phyloP scores from a whole-genome alignment of 1,140 invertebrate genomes.

The Leucophenga varia region DNA sequence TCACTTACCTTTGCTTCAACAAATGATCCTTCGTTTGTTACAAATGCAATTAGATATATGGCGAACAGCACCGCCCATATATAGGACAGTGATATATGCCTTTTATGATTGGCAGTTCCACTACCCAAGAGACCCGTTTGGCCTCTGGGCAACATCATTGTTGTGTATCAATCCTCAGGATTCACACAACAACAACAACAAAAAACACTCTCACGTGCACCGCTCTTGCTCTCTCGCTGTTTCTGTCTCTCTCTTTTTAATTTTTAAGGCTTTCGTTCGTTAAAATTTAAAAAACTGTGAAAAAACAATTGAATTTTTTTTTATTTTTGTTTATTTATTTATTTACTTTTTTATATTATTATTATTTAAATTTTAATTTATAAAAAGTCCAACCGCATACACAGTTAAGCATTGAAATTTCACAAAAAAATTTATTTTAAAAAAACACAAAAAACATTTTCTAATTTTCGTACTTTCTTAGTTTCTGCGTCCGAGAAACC shows the following conservation, averaged over 20 bases:
- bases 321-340: no score
- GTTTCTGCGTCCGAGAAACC: neutral
- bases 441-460: slow-evolving; percentile 22
- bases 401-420: no score
- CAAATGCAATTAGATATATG: slow-evolving; percentile 30
- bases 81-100: slow-evolving; percentile 5
- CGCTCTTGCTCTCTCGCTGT: slow-evolving; percentile 21
- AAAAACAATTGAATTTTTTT: slow-evolving; percentile 18
- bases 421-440: no score
- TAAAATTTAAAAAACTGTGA: slow-evolving; percentile 49
- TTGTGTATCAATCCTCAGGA: slow-evolving; percentile 13
- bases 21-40: slow-evolving; percentile 27
- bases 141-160: slow-evolving; percentile 50
- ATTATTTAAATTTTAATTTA: no score
- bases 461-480: neutral
- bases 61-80: slow-evolving; percentile 31
- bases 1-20: slow-evolving; percentile 46
- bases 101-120: no score
- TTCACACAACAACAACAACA: slow-evolving; percentile 13
- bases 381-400: no score
- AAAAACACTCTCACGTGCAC: slow-evolving; percentile 5
- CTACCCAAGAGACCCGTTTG: slow-evolving; percentile 44
- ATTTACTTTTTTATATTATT: slow-evolving; percentile 1
- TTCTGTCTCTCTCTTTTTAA: no score
- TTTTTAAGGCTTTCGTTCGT: no score